These are phyloP conservation scores for Pica pica DNA, from an alignment of 2,113 vertebrate genomes.

Conservation along the genomic window DNA sequence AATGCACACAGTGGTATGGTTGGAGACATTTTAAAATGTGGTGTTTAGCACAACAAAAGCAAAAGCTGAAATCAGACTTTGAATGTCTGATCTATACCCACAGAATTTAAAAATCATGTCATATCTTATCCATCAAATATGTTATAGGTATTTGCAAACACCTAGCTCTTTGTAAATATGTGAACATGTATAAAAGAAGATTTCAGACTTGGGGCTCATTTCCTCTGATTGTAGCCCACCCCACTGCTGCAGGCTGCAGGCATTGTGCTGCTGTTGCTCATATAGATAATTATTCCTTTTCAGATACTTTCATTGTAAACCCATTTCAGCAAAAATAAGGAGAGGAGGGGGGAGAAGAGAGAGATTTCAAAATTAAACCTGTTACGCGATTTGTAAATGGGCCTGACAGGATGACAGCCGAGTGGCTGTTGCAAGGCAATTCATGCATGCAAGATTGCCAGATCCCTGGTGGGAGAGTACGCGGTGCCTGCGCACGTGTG, in stretches of 20 bases:
- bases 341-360: neutral
- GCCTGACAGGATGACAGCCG: conserved; percentile 34
- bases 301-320: conserved; percentile 29
- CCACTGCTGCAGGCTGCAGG: neutral
- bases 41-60: neutral
- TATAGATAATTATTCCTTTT: conserved; percentile 41
- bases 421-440: conserved; percentile 5
- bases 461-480: conserved; percentile 17
- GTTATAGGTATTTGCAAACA: neutral
- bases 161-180: neutral
- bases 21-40: neutral
- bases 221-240: neutral
- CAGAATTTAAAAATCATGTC: neutral
- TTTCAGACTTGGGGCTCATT: neutral
- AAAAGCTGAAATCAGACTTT: neutral
- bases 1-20: neutral
- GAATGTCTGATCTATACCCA: rapidly evolving
- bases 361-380: conserved; percentile 45
- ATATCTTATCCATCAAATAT: neutral
- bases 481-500: neutral
- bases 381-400: neutral
- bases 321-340: conserved; percentile 22
- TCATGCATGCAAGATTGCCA: conserved; percentile 8
- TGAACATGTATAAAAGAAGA: neutral
- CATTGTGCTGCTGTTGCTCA: neutral